Conservation (phyloP, 2,888 invertebrate genomes). For the Trypoxylon attenuatum region DNA sequence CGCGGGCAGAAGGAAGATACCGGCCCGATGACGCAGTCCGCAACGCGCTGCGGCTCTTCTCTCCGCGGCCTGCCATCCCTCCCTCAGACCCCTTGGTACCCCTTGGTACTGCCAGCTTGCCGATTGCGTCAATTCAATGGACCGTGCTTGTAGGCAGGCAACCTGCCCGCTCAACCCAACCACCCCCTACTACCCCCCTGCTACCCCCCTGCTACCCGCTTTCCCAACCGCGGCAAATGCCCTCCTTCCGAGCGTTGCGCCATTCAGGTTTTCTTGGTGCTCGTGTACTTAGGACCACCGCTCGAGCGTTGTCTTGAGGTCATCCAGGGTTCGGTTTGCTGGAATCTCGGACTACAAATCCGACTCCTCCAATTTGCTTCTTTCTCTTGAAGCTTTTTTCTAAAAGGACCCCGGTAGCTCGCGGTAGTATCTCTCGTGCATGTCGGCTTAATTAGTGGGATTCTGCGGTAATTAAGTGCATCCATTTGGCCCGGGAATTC, state of each 20-base stretch:
- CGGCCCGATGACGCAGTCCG: conserved; percentile 42
- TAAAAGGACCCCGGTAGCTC: too few relatives aligned
- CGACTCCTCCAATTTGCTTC: neutral
- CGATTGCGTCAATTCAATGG: neutral
- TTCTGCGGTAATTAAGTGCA: too few relatives aligned
- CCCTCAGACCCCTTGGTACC: too few relatives aligned
- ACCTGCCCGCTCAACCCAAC: neutral
- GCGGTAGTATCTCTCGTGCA: too few relatives aligned
- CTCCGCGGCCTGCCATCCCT: neutral
- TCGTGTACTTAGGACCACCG: too few relatives aligned
- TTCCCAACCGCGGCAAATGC: neutral
- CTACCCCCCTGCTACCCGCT: neutral
- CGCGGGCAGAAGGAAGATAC: neutral
- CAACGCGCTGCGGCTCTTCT: neutral
- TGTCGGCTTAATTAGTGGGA: too few relatives aligned
- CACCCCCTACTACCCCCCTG: neutral
- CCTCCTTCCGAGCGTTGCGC: neutral
- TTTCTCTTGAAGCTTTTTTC: too few relatives aligned
- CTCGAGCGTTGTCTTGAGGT: neutral
- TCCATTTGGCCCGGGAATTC: too few relatives aligned
- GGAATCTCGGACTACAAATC: neutral
- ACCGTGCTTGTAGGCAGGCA: neutral
- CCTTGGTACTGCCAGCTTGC: too few relatives aligned
- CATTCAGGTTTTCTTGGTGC: neutral
- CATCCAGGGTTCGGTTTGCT: neutral